phyloP scores from a whole-genome alignment of 2,113 vertebrate species.

The Eptesicus fuscus region DNA sequence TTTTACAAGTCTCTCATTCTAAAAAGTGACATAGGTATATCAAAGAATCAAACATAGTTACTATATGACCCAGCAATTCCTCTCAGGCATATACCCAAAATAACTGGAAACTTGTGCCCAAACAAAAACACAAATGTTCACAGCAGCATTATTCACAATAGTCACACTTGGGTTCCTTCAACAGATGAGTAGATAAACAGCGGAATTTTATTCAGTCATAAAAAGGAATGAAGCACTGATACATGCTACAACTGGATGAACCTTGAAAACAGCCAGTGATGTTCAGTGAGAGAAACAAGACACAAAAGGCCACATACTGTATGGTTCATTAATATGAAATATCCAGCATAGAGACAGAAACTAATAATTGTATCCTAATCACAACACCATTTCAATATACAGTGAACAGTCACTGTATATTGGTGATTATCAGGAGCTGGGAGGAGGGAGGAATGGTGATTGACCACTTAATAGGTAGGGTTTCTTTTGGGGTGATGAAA shows the following conservation, averaged over 20 bases:
- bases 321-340: not conserved
- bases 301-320: not conserved
- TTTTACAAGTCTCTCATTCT: slow-evolving; percentile 12
- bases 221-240: not conserved
- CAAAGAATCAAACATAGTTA: slow-evolving; percentile 9
- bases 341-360: not conserved
- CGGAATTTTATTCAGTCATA: not conserved
- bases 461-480: not conserved
- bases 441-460: not conserved
- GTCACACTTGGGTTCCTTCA: not conserved
- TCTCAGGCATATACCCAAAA: not conserved
- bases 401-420: not conserved
- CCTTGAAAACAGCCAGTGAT: not conserved
- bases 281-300: not conserved
- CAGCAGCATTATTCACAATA: not conserved
- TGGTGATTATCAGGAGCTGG: not conserved
- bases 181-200: not conserved
- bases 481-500: not conserved
- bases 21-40: not conserved
- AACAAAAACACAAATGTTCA: not conserved
- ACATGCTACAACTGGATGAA: not conserved
- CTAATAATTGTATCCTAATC: too few species aligned
- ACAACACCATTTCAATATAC: too few species aligned
- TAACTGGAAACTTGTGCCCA: not conserved
- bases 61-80: not conserved